Conservation (phyloP, 1,140 invertebrate species). For the Bilobella aurantiaca region DNA sequence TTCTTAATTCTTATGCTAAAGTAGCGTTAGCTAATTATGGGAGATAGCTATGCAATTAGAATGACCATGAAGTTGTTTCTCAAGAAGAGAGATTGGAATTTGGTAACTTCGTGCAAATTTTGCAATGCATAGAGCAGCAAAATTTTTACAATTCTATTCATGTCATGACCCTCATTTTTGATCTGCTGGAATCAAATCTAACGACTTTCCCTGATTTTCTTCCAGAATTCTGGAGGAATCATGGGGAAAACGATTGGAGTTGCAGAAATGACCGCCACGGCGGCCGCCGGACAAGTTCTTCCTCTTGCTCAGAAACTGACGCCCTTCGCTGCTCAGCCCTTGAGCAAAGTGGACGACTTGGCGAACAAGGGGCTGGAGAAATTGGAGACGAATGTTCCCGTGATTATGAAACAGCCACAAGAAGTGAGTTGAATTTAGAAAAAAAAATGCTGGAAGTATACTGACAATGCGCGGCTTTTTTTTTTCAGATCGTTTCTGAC, state of each 20-base stretch:
- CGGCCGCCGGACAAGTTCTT: not conserved
- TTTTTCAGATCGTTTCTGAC: slow-evolving; percentile 21
- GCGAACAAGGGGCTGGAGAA: slow-evolving; percentile 21
- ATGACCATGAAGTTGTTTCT: no score
- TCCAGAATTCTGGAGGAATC: slow-evolving; percentile 11
- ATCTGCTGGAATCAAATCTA: no score
- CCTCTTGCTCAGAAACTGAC: slow-evolving; percentile 19
- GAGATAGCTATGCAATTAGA: no score
- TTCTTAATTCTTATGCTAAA: no score
- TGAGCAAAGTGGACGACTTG: slow-evolving; percentile 23
- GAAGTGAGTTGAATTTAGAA: slow-evolving; percentile 17
- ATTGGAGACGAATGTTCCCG: slow-evolving; percentile 23
- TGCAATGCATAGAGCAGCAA: no score
- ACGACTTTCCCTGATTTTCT: not conserved
- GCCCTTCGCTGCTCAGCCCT: slow-evolving; percentile 4
- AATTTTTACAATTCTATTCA: no score
- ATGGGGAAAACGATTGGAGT: slow-evolving; percentile 10
- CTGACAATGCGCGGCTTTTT: not conserved
- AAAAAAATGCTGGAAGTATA: not conserved
- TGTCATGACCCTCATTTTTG: no score
- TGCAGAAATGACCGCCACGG: slow-evolving; percentile 1
- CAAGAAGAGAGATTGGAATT: no score
- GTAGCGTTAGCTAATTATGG: no score
- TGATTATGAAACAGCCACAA: slow-evolving; percentile 28
- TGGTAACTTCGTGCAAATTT: no score